Percentiles rank a stretch among this genome's conserved stretches.
These are phyloP conservation scores for Melanocharis versteri DNA, from an alignment of 2,113 vertebrate species.

Conservation along the genomic window DNA sequence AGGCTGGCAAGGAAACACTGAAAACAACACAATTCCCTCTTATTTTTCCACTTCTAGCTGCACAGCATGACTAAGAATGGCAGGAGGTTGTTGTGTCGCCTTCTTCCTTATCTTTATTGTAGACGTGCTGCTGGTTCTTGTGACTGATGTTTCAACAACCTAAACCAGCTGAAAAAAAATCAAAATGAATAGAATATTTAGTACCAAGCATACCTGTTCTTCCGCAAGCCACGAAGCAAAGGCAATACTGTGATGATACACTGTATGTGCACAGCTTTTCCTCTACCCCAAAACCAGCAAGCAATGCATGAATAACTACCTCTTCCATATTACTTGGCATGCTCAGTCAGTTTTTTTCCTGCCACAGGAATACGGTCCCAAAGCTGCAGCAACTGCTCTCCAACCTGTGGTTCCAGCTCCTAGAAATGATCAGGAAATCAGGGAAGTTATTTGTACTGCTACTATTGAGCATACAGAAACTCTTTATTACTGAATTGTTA, in stretches of 20 bases:
- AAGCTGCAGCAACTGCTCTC: constrained; percentile 82
- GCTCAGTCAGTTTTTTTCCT: constrained; percentile 63
- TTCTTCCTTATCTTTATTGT: background rate
- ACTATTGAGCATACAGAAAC: background rate
- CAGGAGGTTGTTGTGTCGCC: background rate
- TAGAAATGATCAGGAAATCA: constrained; percentile 46
- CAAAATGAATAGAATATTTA: background rate
- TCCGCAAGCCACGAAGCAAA: background rate
- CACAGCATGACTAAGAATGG: background rate
- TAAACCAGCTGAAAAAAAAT: background rate
- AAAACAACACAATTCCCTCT: background rate
- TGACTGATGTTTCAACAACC: background rate
- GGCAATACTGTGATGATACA: background rate
- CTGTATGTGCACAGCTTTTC: background rate
- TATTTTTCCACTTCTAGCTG: background rate
- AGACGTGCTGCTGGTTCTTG: background rate
- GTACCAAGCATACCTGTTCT: background rate
- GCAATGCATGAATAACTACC: background rate
- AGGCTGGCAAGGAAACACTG: background rate
- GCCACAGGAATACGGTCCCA: constrained; percentile 77
- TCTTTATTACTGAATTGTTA: background rate
- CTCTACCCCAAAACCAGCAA: background rate
- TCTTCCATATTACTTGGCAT: background rate
- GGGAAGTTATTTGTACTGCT: background rate
- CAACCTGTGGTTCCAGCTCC: constrained; percentile 89